These are phyloP conservation scores for Enhydra lutris DNA, from an alignment of 2,113 vertebrate species.

Conservation along the genomic window DNA sequence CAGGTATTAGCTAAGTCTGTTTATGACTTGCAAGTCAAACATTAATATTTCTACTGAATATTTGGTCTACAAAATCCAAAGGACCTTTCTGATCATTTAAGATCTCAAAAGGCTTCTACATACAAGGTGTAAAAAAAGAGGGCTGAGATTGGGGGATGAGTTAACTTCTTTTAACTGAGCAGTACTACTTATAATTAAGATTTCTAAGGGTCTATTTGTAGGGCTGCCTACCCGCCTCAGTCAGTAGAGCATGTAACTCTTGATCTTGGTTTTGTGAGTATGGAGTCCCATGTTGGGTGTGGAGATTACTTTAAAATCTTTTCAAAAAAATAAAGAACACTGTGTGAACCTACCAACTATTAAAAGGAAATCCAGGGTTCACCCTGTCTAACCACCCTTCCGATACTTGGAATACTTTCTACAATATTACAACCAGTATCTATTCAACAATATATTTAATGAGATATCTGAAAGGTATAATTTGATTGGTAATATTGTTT, in stretches of 20 bases:
- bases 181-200: neutral
- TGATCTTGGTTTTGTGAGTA: neutral
- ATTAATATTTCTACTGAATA: neutral
- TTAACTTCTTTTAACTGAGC: neutral
- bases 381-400: neutral
- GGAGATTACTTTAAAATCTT: neutral
- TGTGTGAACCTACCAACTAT: neutral
- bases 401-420: neutral
- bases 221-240: neutral
- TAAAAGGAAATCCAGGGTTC: constrained; percentile 20
- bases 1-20: neutral
- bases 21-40: constrained; percentile 19
- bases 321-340: neutral
- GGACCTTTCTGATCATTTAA: neutral
- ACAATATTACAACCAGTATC: neutral
- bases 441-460: neutral
- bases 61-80: constrained; percentile 33
- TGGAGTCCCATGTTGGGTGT: neutral
- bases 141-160: neutral
- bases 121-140: neutral
- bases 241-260: neutral
- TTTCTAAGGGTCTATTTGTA: neutral
- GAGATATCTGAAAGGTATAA: neutral
- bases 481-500: neutral
- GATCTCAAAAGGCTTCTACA: neutral